These are phyloP conservation scores for Athalia cordata DNA, from an alignment of 2,888 invertebrate genomes.

Conservation along the genomic window DNA sequence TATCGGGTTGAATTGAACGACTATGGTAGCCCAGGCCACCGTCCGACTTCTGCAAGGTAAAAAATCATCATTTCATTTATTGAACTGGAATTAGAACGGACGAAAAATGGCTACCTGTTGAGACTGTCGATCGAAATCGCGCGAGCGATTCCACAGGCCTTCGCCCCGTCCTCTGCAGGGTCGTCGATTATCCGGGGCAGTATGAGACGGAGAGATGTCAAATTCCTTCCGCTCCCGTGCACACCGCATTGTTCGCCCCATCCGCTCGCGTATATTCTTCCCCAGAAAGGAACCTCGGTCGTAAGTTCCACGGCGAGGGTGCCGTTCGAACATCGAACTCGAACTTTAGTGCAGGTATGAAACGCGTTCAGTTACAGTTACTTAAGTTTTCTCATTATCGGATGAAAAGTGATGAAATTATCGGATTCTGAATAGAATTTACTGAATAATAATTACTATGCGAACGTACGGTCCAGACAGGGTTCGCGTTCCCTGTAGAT, in stretches of 20 bases:
- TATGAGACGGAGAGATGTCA: slow-evolving; percentile 78
- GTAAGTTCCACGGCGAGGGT: slow-evolving; percentile 80
- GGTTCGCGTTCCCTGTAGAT: slow-evolving; percentile 87
- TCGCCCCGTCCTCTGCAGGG: slow-evolving; percentile 52
- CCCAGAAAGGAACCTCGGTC: slow-evolving; percentile 76
- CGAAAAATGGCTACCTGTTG: slow-evolving; percentile 63
- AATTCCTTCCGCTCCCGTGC: slow-evolving; percentile 75
- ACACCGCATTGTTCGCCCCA: slow-evolving; percentile 84
- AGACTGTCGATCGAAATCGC: slow-evolving; percentile 67
- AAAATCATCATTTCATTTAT: not conserved
- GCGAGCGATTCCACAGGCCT: slow-evolving; percentile 66
- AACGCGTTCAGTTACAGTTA: not conserved
- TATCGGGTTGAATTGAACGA: slow-evolving; percentile 89
- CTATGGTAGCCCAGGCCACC: slow-evolving; percentile 83
- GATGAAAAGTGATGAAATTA: not conserved
- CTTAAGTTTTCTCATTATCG: not conserved
- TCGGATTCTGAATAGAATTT: not conserved
- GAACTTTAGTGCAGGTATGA: slow-evolving; percentile 76
- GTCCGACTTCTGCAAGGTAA: slow-evolving; percentile 76
- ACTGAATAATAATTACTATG: not conserved
- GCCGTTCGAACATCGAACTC: slow-evolving; percentile 84
- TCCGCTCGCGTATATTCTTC: slow-evolving; percentile 88
- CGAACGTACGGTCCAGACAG: slow-evolving; percentile 86
- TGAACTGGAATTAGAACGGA: not conserved
- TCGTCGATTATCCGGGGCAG: slow-evolving; percentile 68